Conservation (phyloP, 2,797 vertebrate genomes). For the Hoplostethus mediterraneus region DNA sequence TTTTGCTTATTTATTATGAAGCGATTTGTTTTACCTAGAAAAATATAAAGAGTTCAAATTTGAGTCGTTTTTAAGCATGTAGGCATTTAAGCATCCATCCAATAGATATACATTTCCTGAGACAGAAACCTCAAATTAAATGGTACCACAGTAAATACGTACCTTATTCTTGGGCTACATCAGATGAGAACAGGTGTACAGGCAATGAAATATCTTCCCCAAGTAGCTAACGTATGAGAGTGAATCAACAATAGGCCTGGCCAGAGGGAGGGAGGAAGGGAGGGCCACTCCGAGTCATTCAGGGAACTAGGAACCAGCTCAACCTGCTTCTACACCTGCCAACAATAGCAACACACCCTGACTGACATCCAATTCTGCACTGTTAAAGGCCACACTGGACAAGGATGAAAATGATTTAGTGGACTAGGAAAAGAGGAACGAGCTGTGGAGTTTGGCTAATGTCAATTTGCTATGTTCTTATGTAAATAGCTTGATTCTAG, state of each 20-base stretch:
- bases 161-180: slow-evolving; percentile 68
- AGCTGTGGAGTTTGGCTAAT: not conserved
- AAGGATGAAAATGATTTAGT: slow-evolving; percentile 6
- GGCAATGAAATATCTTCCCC: slow-evolving; percentile 67
- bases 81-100: not conserved
- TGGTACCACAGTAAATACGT: slow-evolving; percentile 50
- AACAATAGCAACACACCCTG: slow-evolving; percentile 68
- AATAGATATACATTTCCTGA: not conserved
- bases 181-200: slow-evolving; percentile 76
- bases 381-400: slow-evolving; percentile 38
- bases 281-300: slow-evolving; percentile 63
- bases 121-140: slow-evolving; percentile 31
- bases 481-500: slow-evolving; percentile 27
- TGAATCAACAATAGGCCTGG: slow-evolving; percentile 69
- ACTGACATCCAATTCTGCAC: slow-evolving; percentile 34
- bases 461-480: slow-evolving; percentile 12
- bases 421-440: not conserved
- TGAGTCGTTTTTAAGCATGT: not conserved
- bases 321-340: slow-evolving; percentile 82
- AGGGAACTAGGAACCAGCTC: slow-evolving; percentile 74
- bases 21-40: not conserved
- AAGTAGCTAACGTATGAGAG: slow-evolving; percentile 66
- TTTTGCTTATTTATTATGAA: not conserved
- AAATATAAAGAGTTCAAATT: slow-evolving; percentile 14
- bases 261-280: slow-evolving; percentile 56